These are phyloP conservation scores for Tricholaema leucomelas DNA, from an alignment of 2,113 vertebrate species.

Conservation along the genomic window DNA sequence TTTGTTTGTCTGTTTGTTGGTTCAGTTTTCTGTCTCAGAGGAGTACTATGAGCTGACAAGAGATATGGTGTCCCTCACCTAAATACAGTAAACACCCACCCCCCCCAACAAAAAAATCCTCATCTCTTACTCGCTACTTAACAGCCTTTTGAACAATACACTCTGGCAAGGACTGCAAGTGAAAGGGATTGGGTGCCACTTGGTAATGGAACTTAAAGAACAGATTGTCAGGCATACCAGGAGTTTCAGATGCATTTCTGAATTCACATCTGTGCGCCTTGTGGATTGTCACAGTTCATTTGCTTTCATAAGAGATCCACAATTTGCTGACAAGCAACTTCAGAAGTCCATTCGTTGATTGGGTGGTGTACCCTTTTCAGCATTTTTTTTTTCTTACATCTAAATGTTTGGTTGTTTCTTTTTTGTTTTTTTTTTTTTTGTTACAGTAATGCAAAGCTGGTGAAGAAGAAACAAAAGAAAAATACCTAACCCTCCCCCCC, in stretches of 20 bases:
- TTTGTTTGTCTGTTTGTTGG: not conserved
- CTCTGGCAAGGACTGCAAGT: slow-evolving; percentile 75
- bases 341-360: slow-evolving; percentile 79
- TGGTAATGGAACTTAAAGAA: slow-evolving; percentile 82
- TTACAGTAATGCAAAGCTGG: slow-evolving; percentile 78
- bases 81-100: slow-evolving; percentile 80
- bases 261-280: slow-evolving; percentile 84
- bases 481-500: no score
- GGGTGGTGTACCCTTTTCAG: slow-evolving; percentile 76
- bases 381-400: slow-evolving; percentile 41
- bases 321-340: slow-evolving; percentile 84
- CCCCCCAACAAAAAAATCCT: slow-evolving; percentile 69
- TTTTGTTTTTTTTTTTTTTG: slow-evolving; percentile 64
- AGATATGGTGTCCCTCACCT: slow-evolving; percentile 80
- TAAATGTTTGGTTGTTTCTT: slow-evolving; percentile 31
- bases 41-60: slow-evolving; percentile 77
- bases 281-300: slow-evolving; percentile 87
- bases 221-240: slow-evolving; percentile 86
- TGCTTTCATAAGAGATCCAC: slow-evolving; percentile 82
- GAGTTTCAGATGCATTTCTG: slow-evolving; percentile 83
- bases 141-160: slow-evolving; percentile 79
- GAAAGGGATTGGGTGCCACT: slow-evolving; percentile 80
- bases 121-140: slow-evolving; percentile 79
- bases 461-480: slow-evolving; percentile 61
- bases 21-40: slow-evolving; percentile 73